Evolutionary conservation across 2,888 invertebrate genomes (phyloP), one percentile per base, ranked within the genome.

Genomic region (Imbricaverruca yamaguchii): DNA sequence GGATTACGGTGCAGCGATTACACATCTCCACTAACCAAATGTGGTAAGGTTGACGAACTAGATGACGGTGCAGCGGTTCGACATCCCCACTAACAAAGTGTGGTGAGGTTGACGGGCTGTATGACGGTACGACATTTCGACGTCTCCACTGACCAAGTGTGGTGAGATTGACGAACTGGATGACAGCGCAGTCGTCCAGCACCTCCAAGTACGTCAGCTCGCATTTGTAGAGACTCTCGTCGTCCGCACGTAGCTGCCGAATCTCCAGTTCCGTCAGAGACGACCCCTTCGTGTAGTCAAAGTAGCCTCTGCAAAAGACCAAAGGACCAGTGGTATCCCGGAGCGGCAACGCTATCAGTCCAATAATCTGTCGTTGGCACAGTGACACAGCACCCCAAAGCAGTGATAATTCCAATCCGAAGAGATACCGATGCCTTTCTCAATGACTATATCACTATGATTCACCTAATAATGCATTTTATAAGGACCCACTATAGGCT

Each of bases 101-200:
- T 93, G 83, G 91, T 92, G 85, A 94, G 91, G 86, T 92, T 92
- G 83, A 93, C 92, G n/a, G n/a, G n/a, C n/a, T n/a, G n/a, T n/a
- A n/a, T n/a, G n/a, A n/a, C n/a, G n/a, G n/a, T n/a, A n/a, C n/a
- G n/a, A n/a, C n/a, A n/a, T n/a, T n/a, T n/a, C n/a, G n/a, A 39
- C 39, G 4, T 39, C 39, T 39, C 39, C 39, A 39, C 93, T 92
- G 88, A 94, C 94, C 92, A 87, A 93, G 90, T 10, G 93, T 93
- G 83, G 91, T 92, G 85, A 94, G 91, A 86, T 92, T 92, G 83
- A 93, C 92, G 39, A 39, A 39, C 39, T 39, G 39, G 39, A 39
- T 39, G 39, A 39, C 39, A 39, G 39, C 92, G 87, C 94, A 94
- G 86, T 91, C 91, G 84, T 93, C 93, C 0, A 92, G 91, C 0